Base-by-base conservation (phyloP, 2,888 invertebrate genomes). In the Ctena decussata region DNA sequence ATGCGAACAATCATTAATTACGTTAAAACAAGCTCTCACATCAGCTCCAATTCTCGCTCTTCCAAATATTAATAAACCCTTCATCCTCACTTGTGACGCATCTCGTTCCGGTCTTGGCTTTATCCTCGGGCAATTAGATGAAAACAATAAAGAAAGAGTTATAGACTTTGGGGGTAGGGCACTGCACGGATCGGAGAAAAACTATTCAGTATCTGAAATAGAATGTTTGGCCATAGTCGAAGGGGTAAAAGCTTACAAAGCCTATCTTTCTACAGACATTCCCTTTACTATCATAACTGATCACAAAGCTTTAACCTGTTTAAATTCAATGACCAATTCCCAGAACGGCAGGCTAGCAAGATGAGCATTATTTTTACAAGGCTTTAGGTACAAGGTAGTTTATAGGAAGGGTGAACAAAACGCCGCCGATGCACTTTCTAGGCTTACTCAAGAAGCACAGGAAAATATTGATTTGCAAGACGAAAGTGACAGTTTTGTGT, bases 101-200 rank as follows among this genome's bases (percentile, higher is more conserved):
- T 85, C 81, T 6, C 27, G 46, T 1, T 77, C 77, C 24, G 89
- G 82, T 8, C 21, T 91, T 18, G 89, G 89, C 5, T 89, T 78
- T 49, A 80, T 89, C 11, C 57, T 90, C 30, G 85, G 84, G 0
- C 91, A 90, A 49, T 35, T 69, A 53, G 87, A 87, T 77, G 77
- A 86, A 12, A 39, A 79, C 21, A 76, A 70, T 0, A 78, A 70
- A 65, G 90, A 91, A 77, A 39, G 35, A 5, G 90, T 87, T 0
- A 86, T 90, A 24, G 84, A 79, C 0, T 90, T 88, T 65, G 80
- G 76, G 6, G 85, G 85, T 30, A 74, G 87, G 49, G 57, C 82
- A 97, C 98, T 88, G 32, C 80, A 65, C 72, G 70, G 21, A 30
- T 21, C 84, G n/a, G 89, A 91, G 37, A 70, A 71, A 49, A 71